Base-by-base conservation (phyloP, 2,113 vertebrate genomes). In the Trichechus manatus region DNA sequence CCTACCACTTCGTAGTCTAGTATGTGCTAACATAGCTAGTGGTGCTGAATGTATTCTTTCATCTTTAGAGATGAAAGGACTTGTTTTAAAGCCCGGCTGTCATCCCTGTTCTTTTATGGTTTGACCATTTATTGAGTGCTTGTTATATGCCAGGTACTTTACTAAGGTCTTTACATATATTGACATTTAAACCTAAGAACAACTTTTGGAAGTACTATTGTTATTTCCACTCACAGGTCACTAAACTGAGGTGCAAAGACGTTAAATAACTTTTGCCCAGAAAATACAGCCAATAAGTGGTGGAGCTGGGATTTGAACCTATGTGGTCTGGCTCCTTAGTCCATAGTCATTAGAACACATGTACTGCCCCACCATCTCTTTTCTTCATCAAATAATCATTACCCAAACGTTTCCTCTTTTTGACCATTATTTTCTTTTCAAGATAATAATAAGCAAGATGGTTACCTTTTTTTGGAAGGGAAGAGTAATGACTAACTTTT, bases 101-200 rank as follows among this genome's bases (percentile, higher is more conserved):
- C 84, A 29, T 79, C 29, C 42, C 23, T 97, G 4, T 44, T 93
- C 23, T 66, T 94, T 84, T 9, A 44, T 74, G 92, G 72, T 89
- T 79, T 25, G 63, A 39, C n/a, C 44, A 39, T 63, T 94, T 90
- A 78, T 61, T 95, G 56, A 91, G 27, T 92, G 29, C 8, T 74
- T 87, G 70, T 56, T 89, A 4, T 96, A 33, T 64, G 31, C 25
- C 47, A 87, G 61, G 14, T 39, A 53, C n/a, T 92, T 2, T 88
- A 64, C 25, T 95, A 53, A 75, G 47, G 29, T 63, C 53, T 88
- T 83, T 72, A 87, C 25, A 79, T 31, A 63, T 75, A 89, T 36
- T 87, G 50, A 87, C 66, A 74, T 75, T 84, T 89, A 89, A 84
- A 80, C 61, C n/a, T 87, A 89, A 96, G 47, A 93, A 81, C 27